phyloP scores from a whole-genome alignment of 2,113 vertebrate genomes.

The Nettapus auritus region DNA sequence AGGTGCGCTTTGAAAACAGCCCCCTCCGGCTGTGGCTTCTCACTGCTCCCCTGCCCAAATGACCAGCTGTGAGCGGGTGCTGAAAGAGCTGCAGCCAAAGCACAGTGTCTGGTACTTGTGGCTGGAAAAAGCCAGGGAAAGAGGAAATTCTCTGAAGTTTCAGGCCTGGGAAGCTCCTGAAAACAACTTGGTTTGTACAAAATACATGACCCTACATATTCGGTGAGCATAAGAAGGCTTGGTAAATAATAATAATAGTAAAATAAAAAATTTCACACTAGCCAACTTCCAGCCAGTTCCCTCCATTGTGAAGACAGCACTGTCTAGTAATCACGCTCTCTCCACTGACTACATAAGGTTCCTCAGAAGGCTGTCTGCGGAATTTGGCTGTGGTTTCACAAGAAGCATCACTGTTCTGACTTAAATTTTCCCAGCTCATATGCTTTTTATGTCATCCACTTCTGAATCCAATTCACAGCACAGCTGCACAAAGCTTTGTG shows the following conservation, averaged over 20 bases:
- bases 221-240: neutral
- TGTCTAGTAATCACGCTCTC: neutral
- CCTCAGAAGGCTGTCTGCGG: neutral
- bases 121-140: neutral
- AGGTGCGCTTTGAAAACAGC: neutral
- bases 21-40: neutral
- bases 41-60: neutral
- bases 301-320: neutral
- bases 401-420: neutral
- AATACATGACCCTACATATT: neutral
- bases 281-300: neutral
- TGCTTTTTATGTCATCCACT: neutral
- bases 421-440: neutral
- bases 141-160: neutral
- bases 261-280: neutral
- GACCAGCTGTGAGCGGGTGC: neutral
- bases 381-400: neutral
- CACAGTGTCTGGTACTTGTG: neutral
- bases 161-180: neutral
- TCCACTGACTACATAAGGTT: neutral
- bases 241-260: neutral
- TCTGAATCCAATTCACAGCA: neutral
- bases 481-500: constrained; percentile 1
- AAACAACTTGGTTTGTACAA: neutral
- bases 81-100: neutral